phyloP scores from a whole-genome alignment of 2,888 invertebrate genomes.

The Acleris holmiana region DNA sequence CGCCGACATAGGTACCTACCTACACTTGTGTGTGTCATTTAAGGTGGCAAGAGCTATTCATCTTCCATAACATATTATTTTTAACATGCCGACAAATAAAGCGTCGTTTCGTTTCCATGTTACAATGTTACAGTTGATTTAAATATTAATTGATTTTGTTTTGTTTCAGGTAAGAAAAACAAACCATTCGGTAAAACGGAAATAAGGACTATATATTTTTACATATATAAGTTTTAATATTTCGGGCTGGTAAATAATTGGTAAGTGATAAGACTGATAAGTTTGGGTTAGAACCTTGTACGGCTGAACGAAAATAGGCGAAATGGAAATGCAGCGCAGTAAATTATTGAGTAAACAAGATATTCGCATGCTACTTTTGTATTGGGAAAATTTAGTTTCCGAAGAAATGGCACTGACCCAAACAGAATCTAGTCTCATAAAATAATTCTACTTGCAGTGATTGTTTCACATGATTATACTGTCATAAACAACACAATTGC shows the following conservation, averaged over 20 bases:
- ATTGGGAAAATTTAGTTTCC: too few relatives aligned
- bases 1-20: constrained; percentile 44
- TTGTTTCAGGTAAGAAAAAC: constrained; percentile 38
- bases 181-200: constrained; percentile 1
- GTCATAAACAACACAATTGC: not conserved
- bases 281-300: too few relatives aligned
- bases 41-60: not conserved
- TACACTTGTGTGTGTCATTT: constrained; percentile 6
- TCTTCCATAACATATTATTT: not conserved
- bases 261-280: too few relatives aligned
- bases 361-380: too few relatives aligned
- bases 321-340: too few relatives aligned
- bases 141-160: constrained; percentile 11
- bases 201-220: too few relatives aligned
- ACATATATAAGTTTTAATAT: too few relatives aligned
- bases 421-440: too few relatives aligned
- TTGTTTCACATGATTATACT: not conserved
- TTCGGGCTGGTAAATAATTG: too few relatives aligned
- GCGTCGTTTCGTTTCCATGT: not conserved
- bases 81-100: not conserved
- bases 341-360: too few relatives aligned
- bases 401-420: too few relatives aligned
- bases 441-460: not conserved
- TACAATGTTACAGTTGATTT: not conserved
- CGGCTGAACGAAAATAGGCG: too few relatives aligned